phyloP scores from a whole-genome alignment of 2,113 vertebrate species.

The Herpetotheres cachinnans region DNA sequence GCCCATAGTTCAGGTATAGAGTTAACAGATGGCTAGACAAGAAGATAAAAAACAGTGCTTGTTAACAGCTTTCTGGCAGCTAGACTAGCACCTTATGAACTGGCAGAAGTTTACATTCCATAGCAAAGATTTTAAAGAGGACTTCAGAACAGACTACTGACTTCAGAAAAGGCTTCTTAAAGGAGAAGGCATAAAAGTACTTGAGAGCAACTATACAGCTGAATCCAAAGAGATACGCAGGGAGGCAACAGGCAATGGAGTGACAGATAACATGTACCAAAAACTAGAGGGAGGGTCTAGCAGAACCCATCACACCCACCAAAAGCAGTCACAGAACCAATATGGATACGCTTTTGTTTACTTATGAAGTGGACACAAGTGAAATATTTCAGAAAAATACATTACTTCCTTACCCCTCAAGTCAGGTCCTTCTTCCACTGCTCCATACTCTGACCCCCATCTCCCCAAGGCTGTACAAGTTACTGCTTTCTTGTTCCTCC shows the following conservation, averaged over 20 bases:
- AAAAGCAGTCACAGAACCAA: neutral
- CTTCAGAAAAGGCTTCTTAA: neutral
- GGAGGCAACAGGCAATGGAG: neutral
- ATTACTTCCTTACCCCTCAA: neutral
- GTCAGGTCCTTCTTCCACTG: neutral
- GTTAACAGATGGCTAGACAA: neutral
- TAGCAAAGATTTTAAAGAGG: neutral
- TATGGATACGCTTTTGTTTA: neutral
- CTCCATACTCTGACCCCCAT: neutral
- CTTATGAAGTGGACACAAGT: rapidly evolving
- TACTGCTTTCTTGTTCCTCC: neutral
- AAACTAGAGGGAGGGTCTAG: neutral
- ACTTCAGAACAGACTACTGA: neutral
- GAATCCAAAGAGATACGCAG: neutral
- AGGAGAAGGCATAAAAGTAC: neutral
- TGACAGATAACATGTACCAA: neutral
- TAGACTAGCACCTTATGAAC: neutral
- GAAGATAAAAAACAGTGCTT: neutral
- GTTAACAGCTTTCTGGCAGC: neutral
- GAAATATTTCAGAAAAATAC: neutral
- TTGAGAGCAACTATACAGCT: rapidly evolving
- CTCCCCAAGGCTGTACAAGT: neutral
- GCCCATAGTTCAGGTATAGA: neutral
- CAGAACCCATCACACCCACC: neutral
- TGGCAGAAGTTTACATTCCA: neutral